phyloP scores from a whole-genome alignment of 2,797 vertebrate species.

The Sternarchorhynchus goeldii region DNA sequence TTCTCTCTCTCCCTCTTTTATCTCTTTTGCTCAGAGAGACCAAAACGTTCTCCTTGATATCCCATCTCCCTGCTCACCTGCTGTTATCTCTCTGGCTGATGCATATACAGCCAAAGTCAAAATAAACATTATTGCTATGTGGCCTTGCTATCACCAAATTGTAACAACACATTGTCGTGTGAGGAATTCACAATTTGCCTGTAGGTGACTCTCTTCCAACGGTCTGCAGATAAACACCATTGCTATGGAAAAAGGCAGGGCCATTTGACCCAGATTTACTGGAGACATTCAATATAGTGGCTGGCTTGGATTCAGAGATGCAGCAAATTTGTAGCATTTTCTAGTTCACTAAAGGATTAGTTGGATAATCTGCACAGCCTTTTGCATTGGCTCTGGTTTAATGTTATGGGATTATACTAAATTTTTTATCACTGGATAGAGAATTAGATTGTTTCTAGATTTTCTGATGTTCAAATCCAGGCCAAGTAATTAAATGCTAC shows the following conservation, averaged over 20 bases:
- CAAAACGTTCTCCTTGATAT: constrained; percentile 63
- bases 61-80: constrained; percentile 39
- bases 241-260: background rate
- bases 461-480: constrained; percentile 23
- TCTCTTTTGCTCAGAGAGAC: constrained; percentile 64
- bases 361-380: constrained; percentile 45
- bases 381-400: constrained; percentile 19
- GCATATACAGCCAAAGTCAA: constrained; percentile 11
- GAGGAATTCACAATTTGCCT: background rate
- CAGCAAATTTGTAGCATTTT: constrained; percentile 16
- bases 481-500: constrained; percentile 4
- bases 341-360: constrained; percentile 46
- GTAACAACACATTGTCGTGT: background rate
- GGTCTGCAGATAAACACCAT: background rate
- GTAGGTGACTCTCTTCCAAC: no score
- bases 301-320: background rate
- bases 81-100: constrained; percentile 7
- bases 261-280: background rate
- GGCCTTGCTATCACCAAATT: background rate
- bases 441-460: constrained; percentile 33
- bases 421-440: constrained; percentile 4
- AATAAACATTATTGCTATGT: background rate
- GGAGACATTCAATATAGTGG: background rate
- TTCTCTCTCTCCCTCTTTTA: background rate
- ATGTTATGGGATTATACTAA: constrained; percentile 26